Evolutionary conservation across 2,888 invertebrate genomes (phyloP), one percentile per base, ranked within the genome.

Genomic region (Pristionchus fissidentatus): DNA sequence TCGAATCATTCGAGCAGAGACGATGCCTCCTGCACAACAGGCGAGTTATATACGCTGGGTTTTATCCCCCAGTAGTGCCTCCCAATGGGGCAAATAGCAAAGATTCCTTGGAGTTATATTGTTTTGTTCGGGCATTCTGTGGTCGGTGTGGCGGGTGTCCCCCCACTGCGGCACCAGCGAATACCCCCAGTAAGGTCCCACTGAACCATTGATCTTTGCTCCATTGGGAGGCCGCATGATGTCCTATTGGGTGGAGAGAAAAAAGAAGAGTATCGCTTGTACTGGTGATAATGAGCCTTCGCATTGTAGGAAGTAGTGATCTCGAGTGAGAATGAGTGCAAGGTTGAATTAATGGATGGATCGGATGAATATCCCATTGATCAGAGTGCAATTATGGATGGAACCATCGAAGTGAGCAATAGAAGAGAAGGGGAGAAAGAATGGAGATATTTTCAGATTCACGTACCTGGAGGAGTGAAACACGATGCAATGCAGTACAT

Each of bases 401-500:
- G 79, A 55, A 57, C 79, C 22, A 79, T 79, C n/a, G 79, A 79
- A 57, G 79, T 79, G 19, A 29, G 26, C 13, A n/a, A n/a, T 60
- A 57, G 46, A 46, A 26, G 26, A n/a, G 10, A 78, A n/a, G n/a
- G 35, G 38, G 29, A 60, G 46, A 29, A 43, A 26, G 15, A 38
- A 15, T 79, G 10, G 32, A 10, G 29, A 10, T 19, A 38, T 2
- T 80, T 79, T 19, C 52, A 83, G 83, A 83, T 86, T 15, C 32
- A 84, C 15, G 41, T 85, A 3, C 84, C 84, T 3, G 84, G 62
- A 13, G 85, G 75, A 26, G 57, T 77, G 57, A 81, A 80, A 52
- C 66, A 83, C 46, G 46, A 66, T 22, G 75, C 32, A 3, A 70
- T 83, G 13, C 70, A 70, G 41, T 78, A 83, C 46, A 83, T 75